Percentiles rank a stretch among this genome's conserved stretches.
phyloP scores from a whole-genome alignment of 1,140 invertebrate genomes.

The Brachionus manjavacas region DNA sequence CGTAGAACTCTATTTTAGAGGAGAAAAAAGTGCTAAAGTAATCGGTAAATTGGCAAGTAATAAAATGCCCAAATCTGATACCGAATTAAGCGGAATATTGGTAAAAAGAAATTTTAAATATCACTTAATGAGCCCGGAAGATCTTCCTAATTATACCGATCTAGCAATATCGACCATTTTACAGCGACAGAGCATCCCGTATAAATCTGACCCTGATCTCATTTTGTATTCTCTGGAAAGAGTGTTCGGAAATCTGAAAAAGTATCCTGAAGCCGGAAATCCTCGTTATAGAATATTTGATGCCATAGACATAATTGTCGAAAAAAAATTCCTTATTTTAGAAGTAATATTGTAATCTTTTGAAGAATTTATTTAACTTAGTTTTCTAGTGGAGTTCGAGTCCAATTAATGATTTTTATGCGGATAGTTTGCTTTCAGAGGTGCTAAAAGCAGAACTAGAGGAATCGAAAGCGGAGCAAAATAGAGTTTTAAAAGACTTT shows the following conservation, averaged over 20 bases:
- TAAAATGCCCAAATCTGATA: constrained; percentile 69
- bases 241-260: constrained; percentile 2
- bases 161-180: constrained; percentile 84
- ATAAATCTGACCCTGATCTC: constrained; percentile 62
- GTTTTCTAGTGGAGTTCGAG: constrained; percentile 77
- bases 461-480: background rate
- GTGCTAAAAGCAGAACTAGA: constrained; percentile 53
- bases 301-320: constrained; percentile 74
- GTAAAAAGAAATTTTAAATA: constrained; percentile 98
- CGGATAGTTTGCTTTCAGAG: constrained; percentile 81
- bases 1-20: constrained; percentile 85
- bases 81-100: constrained; percentile 78
- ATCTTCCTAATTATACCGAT: constrained; percentile 90
- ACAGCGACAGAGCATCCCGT: constrained; percentile 81
- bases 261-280: constrained; percentile 3
- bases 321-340: constrained; percentile 74
- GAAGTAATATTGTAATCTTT: constrained; percentile 61
- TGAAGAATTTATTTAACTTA: background rate
- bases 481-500: background rate
- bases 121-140: constrained; percentile 81
- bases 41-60: constrained; percentile 84
- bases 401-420: constrained; percentile 94
- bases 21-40: constrained; percentile 91
- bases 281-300: constrained; percentile 54
- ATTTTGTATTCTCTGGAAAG: background rate